Conservation (phyloP, 2,113 vertebrate genomes). For the Nanorana parkeri region DNA sequence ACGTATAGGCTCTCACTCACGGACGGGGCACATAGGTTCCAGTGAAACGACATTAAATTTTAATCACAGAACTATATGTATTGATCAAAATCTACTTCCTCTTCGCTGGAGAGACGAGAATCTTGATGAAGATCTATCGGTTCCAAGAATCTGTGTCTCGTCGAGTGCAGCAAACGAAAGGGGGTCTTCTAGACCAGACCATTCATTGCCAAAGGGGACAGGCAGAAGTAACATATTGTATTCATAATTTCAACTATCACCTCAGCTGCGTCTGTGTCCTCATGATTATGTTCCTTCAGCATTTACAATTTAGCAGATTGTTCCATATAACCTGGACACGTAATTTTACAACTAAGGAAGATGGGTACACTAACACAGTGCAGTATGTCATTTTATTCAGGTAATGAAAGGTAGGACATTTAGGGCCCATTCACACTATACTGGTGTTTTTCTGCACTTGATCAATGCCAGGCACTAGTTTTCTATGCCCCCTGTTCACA, state of each 20-base stretch:
- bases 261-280: neutral
- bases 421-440: too few species aligned
- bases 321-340: too few species aligned
- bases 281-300: too few species aligned
- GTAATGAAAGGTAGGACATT: too few species aligned
- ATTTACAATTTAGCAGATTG: too few species aligned
- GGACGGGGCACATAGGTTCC: conserved; percentile 44
- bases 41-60: conserved; percentile 60
- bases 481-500: too few species aligned
- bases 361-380: too few species aligned
- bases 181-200: conserved; percentile 7
- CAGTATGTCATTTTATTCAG: too few species aligned
- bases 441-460: too few species aligned
- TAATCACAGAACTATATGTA: conserved; percentile 59
- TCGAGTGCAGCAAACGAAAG: conserved; percentile 57
- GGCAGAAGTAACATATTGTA: neutral
- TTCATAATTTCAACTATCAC: neutral
- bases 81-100: conserved; percentile 63
- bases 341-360: too few species aligned
- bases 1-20: conserved; percentile 12
- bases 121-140: conserved; percentile 56
- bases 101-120: conserved; percentile 61
- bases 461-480: too few species aligned
- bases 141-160: conserved; percentile 63
- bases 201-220: conserved; percentile 9